Base-by-base conservation (phyloP, 1,140 invertebrate genomes). In the Aricia agestis region DNA sequence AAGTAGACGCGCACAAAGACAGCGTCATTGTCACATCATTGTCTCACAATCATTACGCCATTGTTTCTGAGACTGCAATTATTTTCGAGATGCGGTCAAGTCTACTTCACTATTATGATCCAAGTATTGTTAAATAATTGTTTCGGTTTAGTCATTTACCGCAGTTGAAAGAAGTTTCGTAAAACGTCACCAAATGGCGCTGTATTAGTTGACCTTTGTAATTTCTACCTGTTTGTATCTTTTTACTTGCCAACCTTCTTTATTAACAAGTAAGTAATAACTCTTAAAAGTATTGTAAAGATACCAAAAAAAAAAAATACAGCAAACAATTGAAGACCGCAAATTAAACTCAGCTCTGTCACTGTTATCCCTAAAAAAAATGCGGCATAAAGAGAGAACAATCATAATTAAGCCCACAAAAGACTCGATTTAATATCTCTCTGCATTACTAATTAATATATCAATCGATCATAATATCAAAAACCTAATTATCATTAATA, bases 381-480 rank as follows among this genome's bases (percentile, higher is more conserved):
- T 36, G 36, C 36, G 5, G 6, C 36, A 63, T 19, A 63, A 63
- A 25, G 19, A 25, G 19, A 11, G 59, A 19, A 63, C 59, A 63
- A 59, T 42, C 36, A 72, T 74, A 74, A 76, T 76, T 72, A 76
- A 74, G 66, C 19, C 17, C 66, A 71, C 68, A 71, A 76, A 76
- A 71, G 69, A 25, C 65, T 66, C 68, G 69, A 73, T 67, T 72
- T 76, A 76, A 76, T 76, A 71, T 72, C 41, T 70, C 67, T 68
- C 59, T 17, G 36, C 32, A 52, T 42, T 70, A 70, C 59, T 75
- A 75, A 75, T 75, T 72, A 61, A 65, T 52, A 52, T 68, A 58
- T 58, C 59, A 45, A 69, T 67, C 74, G 68, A 72, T 71, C 69
- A 42, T 68, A 71, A 71, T 65, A 70, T 70, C 61, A 70, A 70